Evolutionary conservation across 2,113 vertebrate species (phyloP), one percentile per base, ranked within the genome.

Genomic region (Callithrix jacchus): DNA sequence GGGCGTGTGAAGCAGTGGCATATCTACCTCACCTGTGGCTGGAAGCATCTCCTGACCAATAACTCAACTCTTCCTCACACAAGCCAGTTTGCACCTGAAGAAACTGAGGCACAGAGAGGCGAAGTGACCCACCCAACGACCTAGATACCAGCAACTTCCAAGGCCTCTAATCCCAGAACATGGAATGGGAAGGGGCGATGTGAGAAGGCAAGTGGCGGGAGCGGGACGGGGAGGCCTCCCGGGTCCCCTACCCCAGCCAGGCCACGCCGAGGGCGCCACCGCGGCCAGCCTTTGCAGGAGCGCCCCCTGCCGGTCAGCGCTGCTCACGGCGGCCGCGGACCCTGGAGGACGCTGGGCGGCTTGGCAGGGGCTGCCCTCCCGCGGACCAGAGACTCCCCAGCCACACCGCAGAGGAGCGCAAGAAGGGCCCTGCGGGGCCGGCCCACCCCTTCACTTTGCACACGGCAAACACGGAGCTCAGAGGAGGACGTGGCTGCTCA

Each of bases 231-330:
- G 66, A 82, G 13, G 11, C 66, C 49, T 89, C 32, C 47, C 8
- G 27, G 6, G 61, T 21, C 25, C 11, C n/a, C 47, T 85, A 30
- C 17, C 70, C 25, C 1, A 20, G 47, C 42, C 35, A 1, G 54
- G 87, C n/a, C 0, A 8, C 16, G 40, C 54, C 0, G 0, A 52
- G 32, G 76, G n/a, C 23, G 73, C 30, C 10, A 9, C 4, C 4
- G 54, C 2, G 0, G 61, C 47, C 93, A 96, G 89, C 89, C 96
- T 94, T 95, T 85, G 96, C 96, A 96, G 87, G 95, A 94, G 96
- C 93, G 93, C 95, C 98, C 93, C 95, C 98, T 98, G 97, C 95
- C 92, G 98, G 89, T 54, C 68, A 14, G 40, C 2, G 18, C 17
- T 14, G 35, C 49, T 30, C 0, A 3, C 20, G 20, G 37, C 37